Evolutionary conservation across 1,140 invertebrate genomes (phyloP).

Genomic region (Brachionus plicatilis): DNA sequence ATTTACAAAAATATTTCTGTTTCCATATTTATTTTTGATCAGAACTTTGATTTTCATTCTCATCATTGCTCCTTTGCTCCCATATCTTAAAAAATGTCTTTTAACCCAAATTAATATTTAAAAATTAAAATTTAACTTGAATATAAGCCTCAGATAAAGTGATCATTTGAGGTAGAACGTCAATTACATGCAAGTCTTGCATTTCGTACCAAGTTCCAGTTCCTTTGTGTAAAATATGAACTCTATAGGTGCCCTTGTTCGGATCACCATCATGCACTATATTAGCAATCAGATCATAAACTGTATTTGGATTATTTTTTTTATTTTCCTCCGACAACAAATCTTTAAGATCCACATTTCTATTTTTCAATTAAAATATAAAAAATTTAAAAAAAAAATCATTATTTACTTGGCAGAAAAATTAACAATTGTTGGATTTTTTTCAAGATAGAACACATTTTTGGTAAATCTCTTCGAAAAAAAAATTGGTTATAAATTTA

Average conservation of each 20-base stretch:
- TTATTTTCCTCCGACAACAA: conserved; percentile 71
- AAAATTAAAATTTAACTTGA: conserved; percentile 61
- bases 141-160: conserved; percentile 97
- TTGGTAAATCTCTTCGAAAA: conserved; percentile 80
- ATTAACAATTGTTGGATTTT: conserved; percentile 99
- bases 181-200: conserved; percentile 96
- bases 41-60: not conserved
- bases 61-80: not conserved
- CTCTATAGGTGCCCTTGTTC: conserved; percentile 78
- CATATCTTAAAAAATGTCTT: not conserved
- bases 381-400: not conserved
- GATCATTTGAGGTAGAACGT: conserved; percentile 98
- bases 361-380: conserved; percentile 48
- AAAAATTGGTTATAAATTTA: conserved; percentile 41
- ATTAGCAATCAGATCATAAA: conserved; percentile 93
- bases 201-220: conserved; percentile 82
- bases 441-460: conserved; percentile 97
- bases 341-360: conserved; percentile 94
- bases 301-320: conserved; percentile 59
- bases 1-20: not conserved
- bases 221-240: conserved; percentile 86
- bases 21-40: not conserved
- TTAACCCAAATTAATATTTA: not conserved
- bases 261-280: conserved; percentile 97
- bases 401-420: conserved; percentile 89